Conservation (phyloP, 2,888 invertebrate genomes). For the Sepioteuthis lessoniana region DNA sequence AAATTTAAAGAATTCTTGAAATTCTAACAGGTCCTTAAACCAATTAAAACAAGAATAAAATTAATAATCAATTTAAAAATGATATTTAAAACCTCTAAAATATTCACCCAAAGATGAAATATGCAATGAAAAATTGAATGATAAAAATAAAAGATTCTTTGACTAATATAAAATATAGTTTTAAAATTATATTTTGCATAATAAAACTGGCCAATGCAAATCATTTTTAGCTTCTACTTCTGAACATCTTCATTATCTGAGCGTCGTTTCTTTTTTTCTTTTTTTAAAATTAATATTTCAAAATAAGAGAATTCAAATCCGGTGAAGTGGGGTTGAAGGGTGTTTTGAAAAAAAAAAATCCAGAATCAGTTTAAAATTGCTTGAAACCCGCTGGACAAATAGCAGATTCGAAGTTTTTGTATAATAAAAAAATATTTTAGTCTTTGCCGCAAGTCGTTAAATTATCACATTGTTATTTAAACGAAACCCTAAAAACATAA, state of each 20-base stretch:
- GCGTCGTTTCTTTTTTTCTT: not conserved
- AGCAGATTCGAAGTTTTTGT: not conserved
- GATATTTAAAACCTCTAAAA: too few relatives aligned
- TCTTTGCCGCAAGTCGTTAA: not conserved
- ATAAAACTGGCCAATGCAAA: too few relatives aligned
- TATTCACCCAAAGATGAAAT: too few relatives aligned
- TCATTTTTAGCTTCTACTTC: too few relatives aligned
- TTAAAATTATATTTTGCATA: too few relatives aligned
- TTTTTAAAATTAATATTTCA: not conserved
- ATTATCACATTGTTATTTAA: not conserved
- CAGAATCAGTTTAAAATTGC: not conserved
- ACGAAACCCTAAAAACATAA: not conserved
- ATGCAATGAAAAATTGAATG: too few relatives aligned
- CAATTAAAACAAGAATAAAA: too few relatives aligned
- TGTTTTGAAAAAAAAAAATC: not conserved
- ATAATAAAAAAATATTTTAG: not conserved
- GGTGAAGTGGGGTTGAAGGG: not conserved
- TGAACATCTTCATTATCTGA: not conserved
- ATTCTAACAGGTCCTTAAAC: too few relatives aligned
- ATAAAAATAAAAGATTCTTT: too few relatives aligned
- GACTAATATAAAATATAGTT: too few relatives aligned
- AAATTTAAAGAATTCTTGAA: too few relatives aligned
- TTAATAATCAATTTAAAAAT: too few relatives aligned
- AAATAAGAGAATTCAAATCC: not conserved
- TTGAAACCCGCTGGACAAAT: not conserved